phyloP scores from a whole-genome alignment of 1,140 invertebrate genomes.

The Calliopsis andreniformis region DNA sequence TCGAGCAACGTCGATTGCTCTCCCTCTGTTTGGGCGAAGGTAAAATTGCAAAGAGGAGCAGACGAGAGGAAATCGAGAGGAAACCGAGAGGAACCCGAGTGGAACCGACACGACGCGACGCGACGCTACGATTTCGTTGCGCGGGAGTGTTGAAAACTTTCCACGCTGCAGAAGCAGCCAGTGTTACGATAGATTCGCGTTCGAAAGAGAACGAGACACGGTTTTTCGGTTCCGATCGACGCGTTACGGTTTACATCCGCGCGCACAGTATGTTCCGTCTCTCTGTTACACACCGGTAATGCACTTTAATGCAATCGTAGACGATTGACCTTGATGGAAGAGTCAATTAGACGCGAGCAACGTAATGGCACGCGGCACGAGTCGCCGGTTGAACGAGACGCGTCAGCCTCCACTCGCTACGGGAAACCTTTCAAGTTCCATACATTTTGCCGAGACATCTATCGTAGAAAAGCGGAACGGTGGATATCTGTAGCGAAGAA shows the following conservation, averaged over 20 bases:
- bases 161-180: neutral
- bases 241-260: neutral
- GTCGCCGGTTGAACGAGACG: constrained; percentile 34
- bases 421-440: no score
- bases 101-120: no score
- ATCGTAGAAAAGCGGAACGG: no score
- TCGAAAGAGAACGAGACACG: neutral
- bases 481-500: no score
- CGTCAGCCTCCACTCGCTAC: neutral
- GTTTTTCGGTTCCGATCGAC: neutral
- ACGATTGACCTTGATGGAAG: constrained; percentile 45
- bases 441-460: neutral
- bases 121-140: constrained; percentile 16
- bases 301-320: constrained; percentile 53
- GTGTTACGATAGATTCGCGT: neutral
- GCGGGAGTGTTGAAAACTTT: constrained; percentile 9
- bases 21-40: neutral
- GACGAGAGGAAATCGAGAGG: constrained; percentile 5
- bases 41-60: neutral
- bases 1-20: constrained; percentile 12
- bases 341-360: constrained; percentile 36
- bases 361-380: constrained; percentile 43
- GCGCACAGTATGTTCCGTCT: constrained; percentile 16
- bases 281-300: constrained; percentile 26
- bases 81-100: constrained; percentile 12